Base-by-base conservation (phyloP, 2,113 vertebrate genomes). In the Dicentrarchus labrax region DNA sequence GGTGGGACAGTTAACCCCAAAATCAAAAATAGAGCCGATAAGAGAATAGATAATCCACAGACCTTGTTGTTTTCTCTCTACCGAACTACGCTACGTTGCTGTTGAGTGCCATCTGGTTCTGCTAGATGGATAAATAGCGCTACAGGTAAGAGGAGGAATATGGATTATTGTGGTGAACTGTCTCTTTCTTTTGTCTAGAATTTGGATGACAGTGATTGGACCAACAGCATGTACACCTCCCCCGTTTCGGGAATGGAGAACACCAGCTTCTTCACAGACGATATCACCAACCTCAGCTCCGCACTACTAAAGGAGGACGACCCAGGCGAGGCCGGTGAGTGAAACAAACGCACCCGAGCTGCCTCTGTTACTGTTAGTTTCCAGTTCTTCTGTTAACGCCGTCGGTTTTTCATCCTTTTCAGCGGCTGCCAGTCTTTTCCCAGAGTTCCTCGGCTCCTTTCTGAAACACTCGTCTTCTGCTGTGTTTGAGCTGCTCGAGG, bases 221-320 rank as follows among this genome's bases (percentile, higher is more conserved):
- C 96, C 9, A 88, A 93, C 90, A 92, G 95, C 15, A 90, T 97
- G 53, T 94, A 90, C 88, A 67, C 86, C 0, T 97, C 96, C 0
- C 96, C 97, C 30, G 86, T 94, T 13, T 93, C 94, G 4, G 95
- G 94, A 4, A 15, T 96, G 73, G 78, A 93, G n/a, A 97, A 98
- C 47, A 64, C 80, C 57, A 96, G 61, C 82, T 89, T 96, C 69
- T 88, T 96, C 59, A 95, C 95, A 4, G 97, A 99, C 8, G 97
- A 98, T 38, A 64, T 97, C 19, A n/a, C 95, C 67, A 97, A 96
- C 77, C 92, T 96, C 57, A 98, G 96, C 19, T 96, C 97, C 5
- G 96, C 98, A 0, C 94, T 99, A 78, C 80, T 99, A 50, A 96
- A 95, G 86, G 98, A 99, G 78, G 98, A 99, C 30, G 98, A 99